Base-by-base conservation (phyloP, 2,113 vertebrate genomes). In the Zeus faber region DNA sequence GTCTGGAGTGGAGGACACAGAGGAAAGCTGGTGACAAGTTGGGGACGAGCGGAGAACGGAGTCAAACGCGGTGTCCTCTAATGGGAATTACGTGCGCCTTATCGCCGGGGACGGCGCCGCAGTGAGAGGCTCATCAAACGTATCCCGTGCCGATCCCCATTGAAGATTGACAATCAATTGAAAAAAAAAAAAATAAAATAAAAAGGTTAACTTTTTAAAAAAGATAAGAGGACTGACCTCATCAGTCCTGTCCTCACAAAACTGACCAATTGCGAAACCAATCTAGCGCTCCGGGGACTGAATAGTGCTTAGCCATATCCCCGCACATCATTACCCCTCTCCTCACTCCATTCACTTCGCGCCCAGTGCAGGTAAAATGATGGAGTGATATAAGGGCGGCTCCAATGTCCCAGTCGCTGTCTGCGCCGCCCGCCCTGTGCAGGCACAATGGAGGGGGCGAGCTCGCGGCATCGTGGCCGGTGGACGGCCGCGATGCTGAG, bases 291-390 rank as follows among this genome's bases (percentile, higher is more conserved):
- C n/a, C n/a, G 24, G 54, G 52, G 31, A 57, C 56, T 62, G 62
- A 70, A 56, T 55, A 69, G 62, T 62, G 62, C 66, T 75, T 63
- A 67, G 69, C 62, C 61, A 56, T 67, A 62, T 68, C 56, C 70
- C 61, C 0, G 67, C 67, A 77, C 72, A 72, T 71, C 75, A 82
- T 79, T 77, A 79, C 53, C 61, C 54, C 52, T 56, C 68, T 77
- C 66, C 69, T 74, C 70, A 72, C 46, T 76, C 51, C 68, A 72
- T 77, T 81, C 71, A 59, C 70, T 70, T 40, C 11, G 53, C 10
- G 54, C 47, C 65, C 49, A 43, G 71, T 65, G 59, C 56, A 70
- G 59, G 53, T 66, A 74, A 59, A 75, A 75, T 72, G 73, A 73
- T 57, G 50, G 64, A 69, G 54, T 54, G 62, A 65, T 74, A 65